These are phyloP conservation scores for Seira sanloemensis DNA, from an alignment of 2,888 invertebrate species.

Conservation along the genomic window DNA sequence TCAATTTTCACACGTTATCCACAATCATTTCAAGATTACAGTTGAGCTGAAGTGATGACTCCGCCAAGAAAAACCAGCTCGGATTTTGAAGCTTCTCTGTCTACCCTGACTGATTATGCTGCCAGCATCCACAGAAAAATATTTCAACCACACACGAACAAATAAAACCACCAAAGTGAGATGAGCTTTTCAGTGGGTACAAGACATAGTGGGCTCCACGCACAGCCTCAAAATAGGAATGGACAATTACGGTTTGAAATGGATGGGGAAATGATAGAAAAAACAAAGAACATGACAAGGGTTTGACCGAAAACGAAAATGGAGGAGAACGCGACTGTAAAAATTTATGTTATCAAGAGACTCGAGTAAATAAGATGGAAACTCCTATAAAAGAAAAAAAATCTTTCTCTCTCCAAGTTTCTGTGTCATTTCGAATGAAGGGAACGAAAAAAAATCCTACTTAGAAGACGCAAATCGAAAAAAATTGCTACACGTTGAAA, in stretches of 20 bases:
- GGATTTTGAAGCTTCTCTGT: background rate
- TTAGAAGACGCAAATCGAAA: background rate
- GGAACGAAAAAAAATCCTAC: no score
- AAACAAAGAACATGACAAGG: constrained; percentile 40
- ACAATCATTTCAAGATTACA: background rate
- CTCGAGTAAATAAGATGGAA: background rate
- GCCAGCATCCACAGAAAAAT: background rate
- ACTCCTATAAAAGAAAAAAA: no score
- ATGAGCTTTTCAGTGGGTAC: background rate
- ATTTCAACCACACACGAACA: constrained; percentile 20
- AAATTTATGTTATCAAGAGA: background rate
- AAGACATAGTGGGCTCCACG: background rate
- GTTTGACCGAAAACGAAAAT: constrained; percentile 42
- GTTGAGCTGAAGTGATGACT: background rate
- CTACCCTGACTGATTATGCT: no score
- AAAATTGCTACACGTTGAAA: background rate
- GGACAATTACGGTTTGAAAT: background rate
- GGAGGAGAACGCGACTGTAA: constrained; percentile 28
- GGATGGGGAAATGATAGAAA: constrained; percentile 34
- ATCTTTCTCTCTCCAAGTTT: background rate
- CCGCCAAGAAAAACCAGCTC: background rate
- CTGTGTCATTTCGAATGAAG: no score
- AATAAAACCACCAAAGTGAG: constrained; percentile 22
- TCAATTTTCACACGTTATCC: background rate
- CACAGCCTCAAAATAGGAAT: background rate